Conservation (phyloP, 2,113 vertebrate genomes). For the Grus americana region DNA sequence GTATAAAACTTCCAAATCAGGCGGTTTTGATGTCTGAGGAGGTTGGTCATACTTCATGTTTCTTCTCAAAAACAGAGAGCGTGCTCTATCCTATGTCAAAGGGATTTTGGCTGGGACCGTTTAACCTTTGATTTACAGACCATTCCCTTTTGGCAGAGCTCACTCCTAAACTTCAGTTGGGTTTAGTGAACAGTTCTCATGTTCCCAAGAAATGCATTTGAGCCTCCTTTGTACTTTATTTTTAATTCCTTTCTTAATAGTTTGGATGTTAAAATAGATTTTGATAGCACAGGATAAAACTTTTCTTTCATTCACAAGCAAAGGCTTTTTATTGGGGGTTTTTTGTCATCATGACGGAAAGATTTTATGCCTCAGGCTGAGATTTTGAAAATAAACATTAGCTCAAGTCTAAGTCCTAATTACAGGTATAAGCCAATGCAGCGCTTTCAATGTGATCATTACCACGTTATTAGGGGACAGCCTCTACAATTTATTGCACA, state of each 20-base stretch:
- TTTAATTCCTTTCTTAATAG: not conserved
- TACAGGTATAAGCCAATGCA: not conserved
- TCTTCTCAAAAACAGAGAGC: not conserved
- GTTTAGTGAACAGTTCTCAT: not conserved
- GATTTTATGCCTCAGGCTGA: not conserved
- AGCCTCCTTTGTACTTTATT: not conserved
- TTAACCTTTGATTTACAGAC: not conserved
- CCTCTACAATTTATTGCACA: not conserved
- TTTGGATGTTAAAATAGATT: not conserved
- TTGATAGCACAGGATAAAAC: not conserved
- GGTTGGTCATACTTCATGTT: not conserved
- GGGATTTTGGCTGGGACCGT: not conserved
- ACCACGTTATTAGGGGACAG: not conserved
- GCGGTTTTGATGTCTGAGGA: not conserved
- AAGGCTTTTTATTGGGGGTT: not conserved
- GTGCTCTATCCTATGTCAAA: not conserved
- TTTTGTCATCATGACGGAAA: rapidly evolving
- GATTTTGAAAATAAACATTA: not conserved
- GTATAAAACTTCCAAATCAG: not conserved
- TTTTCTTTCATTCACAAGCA: not conserved
- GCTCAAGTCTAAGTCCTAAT: not conserved
- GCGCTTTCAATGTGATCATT: not conserved
- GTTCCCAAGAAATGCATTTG: not conserved
- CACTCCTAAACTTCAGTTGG: not conserved
- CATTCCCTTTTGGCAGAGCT: not conserved